Evolutionary conservation across 2,113 vertebrate genomes (phyloP).

Genomic region (Catagonus wagneri): DNA sequence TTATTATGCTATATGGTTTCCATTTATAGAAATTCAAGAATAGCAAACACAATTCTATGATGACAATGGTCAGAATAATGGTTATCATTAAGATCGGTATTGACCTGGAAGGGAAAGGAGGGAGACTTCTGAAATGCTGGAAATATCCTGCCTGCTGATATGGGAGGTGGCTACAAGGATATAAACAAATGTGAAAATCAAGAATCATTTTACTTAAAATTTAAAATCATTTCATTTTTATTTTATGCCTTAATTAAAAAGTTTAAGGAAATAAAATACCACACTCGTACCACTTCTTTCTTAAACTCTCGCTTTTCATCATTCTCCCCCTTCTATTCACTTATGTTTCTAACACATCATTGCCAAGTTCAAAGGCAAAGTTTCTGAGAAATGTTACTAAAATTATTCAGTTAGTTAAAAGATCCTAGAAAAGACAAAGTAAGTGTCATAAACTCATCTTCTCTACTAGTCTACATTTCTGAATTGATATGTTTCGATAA

Average conservation of each 20-base stretch:
- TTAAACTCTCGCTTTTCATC: background rate
- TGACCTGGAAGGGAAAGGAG: background rate
- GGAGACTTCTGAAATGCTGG: background rate
- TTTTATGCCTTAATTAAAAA: background rate
- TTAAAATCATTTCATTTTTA: background rate
- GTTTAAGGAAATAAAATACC: background rate
- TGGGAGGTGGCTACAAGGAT: too few relatives aligned
- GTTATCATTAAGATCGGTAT: background rate
- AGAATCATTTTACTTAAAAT: background rate
- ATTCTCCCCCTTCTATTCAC: background rate
- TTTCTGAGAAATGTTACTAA: constrained; percentile 19
- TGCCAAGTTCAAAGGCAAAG: background rate
- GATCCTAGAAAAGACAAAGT: background rate
- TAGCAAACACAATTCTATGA: background rate
- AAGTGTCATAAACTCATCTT: background rate
- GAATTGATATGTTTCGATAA: background rate
- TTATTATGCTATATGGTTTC: background rate
- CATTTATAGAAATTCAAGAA: background rate
- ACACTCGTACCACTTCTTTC: background rate
- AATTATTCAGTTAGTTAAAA: background rate
- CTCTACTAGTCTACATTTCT: background rate
- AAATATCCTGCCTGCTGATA: background rate
- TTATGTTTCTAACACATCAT: background rate
- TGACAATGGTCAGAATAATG: background rate
- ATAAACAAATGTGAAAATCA: background rate